A percentile compares a stretch with the other conserved stretches of the same genome.
These are phyloP conservation scores for Mayetiola destructor DNA, from an alignment of 2,888 invertebrate genomes.

Conservation along the genomic window DNA sequence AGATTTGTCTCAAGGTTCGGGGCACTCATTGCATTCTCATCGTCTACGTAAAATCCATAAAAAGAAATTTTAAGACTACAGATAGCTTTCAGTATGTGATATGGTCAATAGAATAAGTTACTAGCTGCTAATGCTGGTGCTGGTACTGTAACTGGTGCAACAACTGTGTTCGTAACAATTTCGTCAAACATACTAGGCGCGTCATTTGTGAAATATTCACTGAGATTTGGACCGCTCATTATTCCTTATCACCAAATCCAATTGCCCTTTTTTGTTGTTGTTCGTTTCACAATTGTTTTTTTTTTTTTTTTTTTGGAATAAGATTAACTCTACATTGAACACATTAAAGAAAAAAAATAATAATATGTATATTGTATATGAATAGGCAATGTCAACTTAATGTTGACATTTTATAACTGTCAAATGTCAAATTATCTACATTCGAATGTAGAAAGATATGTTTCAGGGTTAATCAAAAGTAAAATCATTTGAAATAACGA, in stretches of 20 bases:
- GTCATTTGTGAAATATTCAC: conserved; percentile 35
- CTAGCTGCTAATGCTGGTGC: neutral
- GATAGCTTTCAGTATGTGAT: too few species aligned
- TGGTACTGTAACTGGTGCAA: neutral
- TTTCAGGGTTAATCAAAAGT: neutral
- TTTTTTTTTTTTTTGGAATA: neutral
- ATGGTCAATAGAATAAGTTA: neutral
- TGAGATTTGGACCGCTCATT: conserved; percentile 23
- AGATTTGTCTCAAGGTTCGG: neutral
- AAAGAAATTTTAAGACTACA: too few species aligned
- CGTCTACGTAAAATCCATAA: neutral
- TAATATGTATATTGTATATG: too few species aligned
- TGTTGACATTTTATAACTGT: neutral
- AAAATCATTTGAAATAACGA: neutral
- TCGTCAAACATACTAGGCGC: conserved; percentile 35
- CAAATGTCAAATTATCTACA: neutral
- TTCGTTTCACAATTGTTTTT: neutral
- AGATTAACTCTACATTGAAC: neutral
- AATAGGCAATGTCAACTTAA: too few species aligned
- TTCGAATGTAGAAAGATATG: neutral
- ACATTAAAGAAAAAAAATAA: too few species aligned
- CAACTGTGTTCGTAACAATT: conserved; percentile 21
- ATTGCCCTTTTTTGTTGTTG: neutral
- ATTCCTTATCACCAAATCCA: neutral
- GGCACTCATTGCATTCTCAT: neutral